Evolutionary conservation across 2,113 vertebrate genomes (phyloP).

Genomic region (Calcarius ornatus): DNA sequence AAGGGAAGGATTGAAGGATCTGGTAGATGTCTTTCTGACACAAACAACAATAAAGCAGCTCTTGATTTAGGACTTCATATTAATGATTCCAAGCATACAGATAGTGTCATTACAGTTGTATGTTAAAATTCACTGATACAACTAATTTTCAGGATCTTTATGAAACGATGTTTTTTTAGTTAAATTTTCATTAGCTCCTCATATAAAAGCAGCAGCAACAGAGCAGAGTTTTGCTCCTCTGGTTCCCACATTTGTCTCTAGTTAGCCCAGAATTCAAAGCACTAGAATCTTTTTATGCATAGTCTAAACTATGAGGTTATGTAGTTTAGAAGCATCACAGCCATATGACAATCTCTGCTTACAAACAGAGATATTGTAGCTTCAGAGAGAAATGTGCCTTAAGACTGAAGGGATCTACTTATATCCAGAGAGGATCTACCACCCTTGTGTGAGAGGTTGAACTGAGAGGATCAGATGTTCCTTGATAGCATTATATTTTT

Average conservation of each 20-base stretch:
- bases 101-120: neutral
- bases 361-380: neutral
- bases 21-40: neutral
- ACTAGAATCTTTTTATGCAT: neutral
- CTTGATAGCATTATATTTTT: neutral
- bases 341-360: neutral
- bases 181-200: neutral
- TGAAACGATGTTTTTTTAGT: neutral
- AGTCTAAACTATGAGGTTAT: neutral
- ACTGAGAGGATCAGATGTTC: neutral
- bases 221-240: neutral
- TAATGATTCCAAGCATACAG: neutral
- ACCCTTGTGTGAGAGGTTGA: neutral
- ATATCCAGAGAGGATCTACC: neutral
- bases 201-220: neutral
- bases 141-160: neutral
- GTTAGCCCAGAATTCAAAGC: neutral
- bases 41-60: neutral
- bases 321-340: neutral
- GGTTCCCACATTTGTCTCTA: neutral
- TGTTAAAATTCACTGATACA: neutral
- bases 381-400: neutral
- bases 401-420: neutral
- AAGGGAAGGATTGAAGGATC: neutral
- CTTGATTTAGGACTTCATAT: neutral